Evolutionary conservation across 1,140 invertebrate species (phyloP).

Genomic region (Copidosoma floridanum): DNA sequence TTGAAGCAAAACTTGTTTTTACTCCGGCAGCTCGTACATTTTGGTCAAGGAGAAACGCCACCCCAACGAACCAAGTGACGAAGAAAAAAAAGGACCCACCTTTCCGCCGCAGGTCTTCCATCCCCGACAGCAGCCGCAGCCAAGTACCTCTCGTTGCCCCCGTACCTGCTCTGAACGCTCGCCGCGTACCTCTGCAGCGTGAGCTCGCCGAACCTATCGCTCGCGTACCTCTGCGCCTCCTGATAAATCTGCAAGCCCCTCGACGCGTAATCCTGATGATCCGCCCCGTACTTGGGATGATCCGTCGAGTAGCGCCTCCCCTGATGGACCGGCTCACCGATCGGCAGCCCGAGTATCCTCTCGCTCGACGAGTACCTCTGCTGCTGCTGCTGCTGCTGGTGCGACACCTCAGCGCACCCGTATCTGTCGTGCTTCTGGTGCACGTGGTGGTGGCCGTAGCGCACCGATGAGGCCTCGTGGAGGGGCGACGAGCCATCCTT

Average conservation of each 20-base stretch:
- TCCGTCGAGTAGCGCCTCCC: constrained; percentile 37
- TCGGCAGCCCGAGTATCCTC: constrained; percentile 27
- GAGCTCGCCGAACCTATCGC: constrained; percentile 58
- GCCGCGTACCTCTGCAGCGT: constrained; percentile 55
- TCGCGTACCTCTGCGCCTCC: constrained; percentile 47
- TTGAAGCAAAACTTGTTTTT: no score
- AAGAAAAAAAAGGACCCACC: no score
- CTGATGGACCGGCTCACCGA: neutral
- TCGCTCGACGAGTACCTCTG: constrained; percentile 47
- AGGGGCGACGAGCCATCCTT: constrained; percentile 41
- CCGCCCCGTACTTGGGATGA: constrained; percentile 36
- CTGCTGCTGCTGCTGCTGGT: constrained; percentile 28
- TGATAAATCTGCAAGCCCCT: constrained; percentile 38
- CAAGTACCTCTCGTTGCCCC: constrained; percentile 47
- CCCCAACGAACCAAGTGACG: no score
- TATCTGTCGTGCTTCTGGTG: constrained; percentile 42
- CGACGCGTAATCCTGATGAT: constrained; percentile 43
- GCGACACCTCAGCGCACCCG: constrained; percentile 40
- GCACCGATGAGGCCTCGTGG: constrained; percentile 48
- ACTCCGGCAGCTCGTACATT: no score
- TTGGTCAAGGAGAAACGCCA: no score
- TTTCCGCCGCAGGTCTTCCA: no score
- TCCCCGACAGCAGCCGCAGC: no score
- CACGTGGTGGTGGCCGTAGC: constrained; percentile 34
- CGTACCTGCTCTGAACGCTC: constrained; percentile 50